Base-by-base conservation (phyloP, 1,140 invertebrate species). In the Drosophila subobscura region DNA sequence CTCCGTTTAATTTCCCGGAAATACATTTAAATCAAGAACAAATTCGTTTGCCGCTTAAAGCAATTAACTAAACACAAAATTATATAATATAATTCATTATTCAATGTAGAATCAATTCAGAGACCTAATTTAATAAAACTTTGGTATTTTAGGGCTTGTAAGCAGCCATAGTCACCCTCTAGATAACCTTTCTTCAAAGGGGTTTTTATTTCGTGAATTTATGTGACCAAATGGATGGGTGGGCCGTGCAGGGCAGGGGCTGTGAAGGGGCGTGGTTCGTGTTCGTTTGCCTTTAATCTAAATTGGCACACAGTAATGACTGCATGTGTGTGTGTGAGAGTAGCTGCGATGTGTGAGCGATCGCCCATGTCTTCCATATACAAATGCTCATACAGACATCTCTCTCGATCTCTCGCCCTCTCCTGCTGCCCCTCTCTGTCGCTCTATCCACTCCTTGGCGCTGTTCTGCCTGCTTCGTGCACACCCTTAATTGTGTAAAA, bases 401-500 rank as follows among this genome's bases (percentile, higher is more conserved):
- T 75, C 77, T 76, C 67, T 46, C 60, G 23, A 51, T 60, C 50
- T 64, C 59, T 12, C 33, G 10, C 33, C 10, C 33, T 37, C 33
- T 4, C 33, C 29, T 33, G 10, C 0, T 10, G 8, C 29, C 29
- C 2, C 33, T 12, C 33, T 10, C 29, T 33, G 2, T 7, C 14
- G 55, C 29, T 16, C 53, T 58, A 25, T 40, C 42, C 52, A 16
- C 33, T 49, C 56, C 37, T 56, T 37, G 55, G 23, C 47, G 40
- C 47, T 41, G 37, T 22, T 44, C 44, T 65, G 52, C 78, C 64
- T 65, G 67, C 20, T 64, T 72, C 67, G 78, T 72, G 66, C 83
- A 86, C 83, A 86, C 83, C 83, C 83, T 86, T 86, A 86, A 86
- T 86, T 86, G 84, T 86, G 83, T 86, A 86, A 86, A 86, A 86